These are phyloP conservation scores for Alcedo atthis DNA, from an alignment of 2,797 vertebrate species.

Conservation along the genomic window DNA sequence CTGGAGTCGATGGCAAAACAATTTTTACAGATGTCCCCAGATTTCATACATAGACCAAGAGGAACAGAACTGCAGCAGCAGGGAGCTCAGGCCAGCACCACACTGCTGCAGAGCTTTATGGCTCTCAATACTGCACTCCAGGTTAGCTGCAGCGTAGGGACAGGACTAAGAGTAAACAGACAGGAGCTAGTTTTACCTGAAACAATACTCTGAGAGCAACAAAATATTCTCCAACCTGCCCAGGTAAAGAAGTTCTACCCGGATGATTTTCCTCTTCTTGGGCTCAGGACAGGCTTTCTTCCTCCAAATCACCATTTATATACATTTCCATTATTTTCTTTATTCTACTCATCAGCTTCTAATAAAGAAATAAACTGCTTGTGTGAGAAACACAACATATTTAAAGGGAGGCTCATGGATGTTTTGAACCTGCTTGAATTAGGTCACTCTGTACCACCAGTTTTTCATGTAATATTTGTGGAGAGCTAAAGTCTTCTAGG, in stretches of 20 bases:
- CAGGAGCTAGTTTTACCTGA: background rate
- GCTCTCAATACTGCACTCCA: too few species aligned
- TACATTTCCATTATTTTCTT: background rate
- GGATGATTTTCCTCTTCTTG: background rate
- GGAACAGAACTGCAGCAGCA: background rate
- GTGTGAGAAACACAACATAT: background rate
- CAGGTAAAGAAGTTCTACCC: background rate
- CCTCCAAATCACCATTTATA: background rate
- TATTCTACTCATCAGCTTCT: rapidly evolving
- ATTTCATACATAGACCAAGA: background rate
- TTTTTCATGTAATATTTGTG: rapidly evolving
- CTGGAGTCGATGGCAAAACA: background rate
- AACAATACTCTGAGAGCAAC: background rate
- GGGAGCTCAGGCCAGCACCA: background rate
- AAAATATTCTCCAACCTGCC: background rate
- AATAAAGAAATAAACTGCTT: background rate
- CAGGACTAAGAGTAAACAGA: background rate
- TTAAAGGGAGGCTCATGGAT: background rate
- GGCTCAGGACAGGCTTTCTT: background rate
- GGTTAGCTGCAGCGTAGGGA: background rate
- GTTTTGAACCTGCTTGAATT: background rate
- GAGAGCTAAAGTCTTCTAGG: background rate
- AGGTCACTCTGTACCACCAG: background rate
- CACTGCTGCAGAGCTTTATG: too few species aligned
- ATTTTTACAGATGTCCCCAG: background rate